phyloP scores from a whole-genome alignment of 1,140 invertebrate genomes.

The Whitmania pigra region DNA sequence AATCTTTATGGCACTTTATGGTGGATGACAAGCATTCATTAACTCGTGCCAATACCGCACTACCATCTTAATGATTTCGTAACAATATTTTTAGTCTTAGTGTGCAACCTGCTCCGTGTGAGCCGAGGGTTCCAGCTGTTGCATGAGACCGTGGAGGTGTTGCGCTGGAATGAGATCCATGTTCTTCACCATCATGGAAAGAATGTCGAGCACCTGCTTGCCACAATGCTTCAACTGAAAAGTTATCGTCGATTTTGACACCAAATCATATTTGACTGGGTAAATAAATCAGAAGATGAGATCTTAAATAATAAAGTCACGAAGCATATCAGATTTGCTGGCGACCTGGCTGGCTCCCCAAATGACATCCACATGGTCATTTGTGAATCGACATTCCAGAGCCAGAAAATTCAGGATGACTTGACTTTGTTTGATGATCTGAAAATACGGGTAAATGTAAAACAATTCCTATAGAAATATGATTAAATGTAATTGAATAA shows the following conservation, averaged over 20 bases:
- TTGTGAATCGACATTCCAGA: constrained; percentile 73
- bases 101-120: constrained; percentile 65
- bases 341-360: constrained; percentile 72
- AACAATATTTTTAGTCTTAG: too few species aligned
- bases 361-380: constrained; percentile 79
- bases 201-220: constrained; percentile 75
- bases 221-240: constrained; percentile 71
- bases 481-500: not conserved
- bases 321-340: not conserved
- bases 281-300: too few species aligned
- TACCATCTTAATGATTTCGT: too few species aligned
- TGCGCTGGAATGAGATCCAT: constrained; percentile 70
- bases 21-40: too few species aligned
- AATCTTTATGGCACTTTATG: too few species aligned
- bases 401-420: constrained; percentile 81
- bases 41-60: too few species aligned
- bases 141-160: constrained; percentile 70
- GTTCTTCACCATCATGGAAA: constrained; percentile 77
- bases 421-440: constrained; percentile 85
- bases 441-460: constrained; percentile 23
- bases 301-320: too few species aligned
- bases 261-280: not conserved
- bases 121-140: constrained; percentile 69
- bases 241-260: not conserved
- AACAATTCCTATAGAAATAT: not conserved